Conservation (phyloP, 1,140 invertebrate species). For the Limonius californicus region DNA sequence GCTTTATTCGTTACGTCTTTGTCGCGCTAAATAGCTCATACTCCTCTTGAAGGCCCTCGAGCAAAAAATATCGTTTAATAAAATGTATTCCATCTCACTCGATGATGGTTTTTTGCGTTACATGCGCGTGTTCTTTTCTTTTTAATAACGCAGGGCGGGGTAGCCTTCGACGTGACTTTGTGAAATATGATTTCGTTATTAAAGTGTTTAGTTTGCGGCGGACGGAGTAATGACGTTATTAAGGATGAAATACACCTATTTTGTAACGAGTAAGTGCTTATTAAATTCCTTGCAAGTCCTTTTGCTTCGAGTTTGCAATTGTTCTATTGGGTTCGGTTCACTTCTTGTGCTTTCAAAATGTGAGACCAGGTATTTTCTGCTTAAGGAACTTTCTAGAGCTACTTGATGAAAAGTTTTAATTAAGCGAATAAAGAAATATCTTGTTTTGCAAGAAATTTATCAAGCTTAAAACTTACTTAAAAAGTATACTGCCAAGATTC, state of each 20-base stretch:
- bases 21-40: slow-evolving; percentile 12
- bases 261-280: background rate
- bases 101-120: slow-evolving; percentile 1
- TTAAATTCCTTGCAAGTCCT: background rate
- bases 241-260: slow-evolving; percentile 5
- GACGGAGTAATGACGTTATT: slow-evolving; percentile 6
- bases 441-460: no score
- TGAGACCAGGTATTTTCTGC: no score
- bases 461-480: no score
- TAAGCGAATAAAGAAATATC: no score
- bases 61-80: slow-evolving; percentile 36
- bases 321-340: no score
- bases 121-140: background rate
- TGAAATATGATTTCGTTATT: slow-evolving; percentile 12
- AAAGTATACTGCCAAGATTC: no score
- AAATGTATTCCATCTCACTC: slow-evolving; percentile 26
- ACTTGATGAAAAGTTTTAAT: no score
- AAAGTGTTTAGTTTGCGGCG: background rate
- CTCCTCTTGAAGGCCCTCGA: slow-evolving; percentile 22
- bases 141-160: background rate
- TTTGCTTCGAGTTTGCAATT: background rate
- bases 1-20: background rate
- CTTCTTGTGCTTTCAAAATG: no score
- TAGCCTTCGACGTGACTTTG: background rate
- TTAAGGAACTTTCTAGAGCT: no score